These are phyloP conservation scores for Channa argus DNA, from an alignment of 2,113 vertebrate species.

Conservation along the genomic window DNA sequence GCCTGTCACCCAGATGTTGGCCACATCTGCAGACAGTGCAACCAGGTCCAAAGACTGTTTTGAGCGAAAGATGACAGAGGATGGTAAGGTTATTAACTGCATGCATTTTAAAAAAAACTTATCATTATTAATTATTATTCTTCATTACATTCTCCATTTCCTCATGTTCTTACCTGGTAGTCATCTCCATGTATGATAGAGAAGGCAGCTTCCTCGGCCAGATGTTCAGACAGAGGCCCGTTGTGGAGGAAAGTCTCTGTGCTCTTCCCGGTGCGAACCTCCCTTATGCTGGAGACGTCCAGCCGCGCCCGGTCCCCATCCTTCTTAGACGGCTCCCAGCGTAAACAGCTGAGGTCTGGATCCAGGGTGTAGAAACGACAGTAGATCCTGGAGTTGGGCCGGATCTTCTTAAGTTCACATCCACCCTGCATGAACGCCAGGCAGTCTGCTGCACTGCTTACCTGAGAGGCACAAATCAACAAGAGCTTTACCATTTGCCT, in stretches of 20 bases:
- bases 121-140: no score
- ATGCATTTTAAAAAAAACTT: no score
- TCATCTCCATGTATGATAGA: conserved; percentile 96
- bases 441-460: conserved; percentile 95
- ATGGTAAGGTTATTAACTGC: no score
- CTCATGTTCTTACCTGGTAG: conserved; percentile 80
- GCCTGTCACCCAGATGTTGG: conserved; percentile 99
- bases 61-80: background rate
- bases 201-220: conserved; percentile 95
- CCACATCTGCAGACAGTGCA: conserved; percentile 94
- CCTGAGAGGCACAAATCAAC: conserved; percentile 58
- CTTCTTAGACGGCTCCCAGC: conserved; percentile 99
- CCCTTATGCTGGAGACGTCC: conserved; percentile 91
- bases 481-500: background rate
- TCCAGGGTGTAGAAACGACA: conserved; percentile 97
- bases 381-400: conserved; percentile 95
- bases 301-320: conserved; percentile 94
- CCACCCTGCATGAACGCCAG: conserved; percentile 98
- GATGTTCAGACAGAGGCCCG: conserved; percentile 89
- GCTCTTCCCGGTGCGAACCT: conserved; percentile 96
- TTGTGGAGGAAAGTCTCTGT: conserved; percentile 97
- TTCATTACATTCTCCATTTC: background rate
- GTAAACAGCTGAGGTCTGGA: conserved; percentile 91
- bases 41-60: conserved; percentile 93
- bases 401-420: conserved; percentile 96